These are phyloP conservation scores for Ginglymostoma cirratum DNA, from an alignment of 2,113 vertebrate species.

Conservation along the genomic window DNA sequence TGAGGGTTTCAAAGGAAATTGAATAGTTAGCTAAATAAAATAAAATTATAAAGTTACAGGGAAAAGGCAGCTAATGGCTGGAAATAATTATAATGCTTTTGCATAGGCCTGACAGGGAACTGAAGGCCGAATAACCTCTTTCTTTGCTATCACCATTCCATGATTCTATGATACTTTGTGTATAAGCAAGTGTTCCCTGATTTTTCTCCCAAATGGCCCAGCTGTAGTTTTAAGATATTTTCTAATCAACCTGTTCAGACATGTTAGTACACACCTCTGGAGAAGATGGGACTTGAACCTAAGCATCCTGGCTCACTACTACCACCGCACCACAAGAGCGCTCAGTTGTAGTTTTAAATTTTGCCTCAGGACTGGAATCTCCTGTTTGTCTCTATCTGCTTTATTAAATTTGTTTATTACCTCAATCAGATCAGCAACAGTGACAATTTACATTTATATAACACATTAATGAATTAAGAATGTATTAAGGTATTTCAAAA, in stretches of 20 bases:
- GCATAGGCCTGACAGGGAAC: neutral
- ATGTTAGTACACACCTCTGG: too few relatives aligned
- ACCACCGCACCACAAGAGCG: too few relatives aligned
- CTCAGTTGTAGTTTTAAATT: neutral
- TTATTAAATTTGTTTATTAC: neutral
- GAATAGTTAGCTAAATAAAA: neutral
- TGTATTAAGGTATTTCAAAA: neutral
- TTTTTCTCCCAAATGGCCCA: neutral
- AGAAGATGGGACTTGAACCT: too few relatives aligned
- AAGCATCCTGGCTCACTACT: too few relatives aligned
- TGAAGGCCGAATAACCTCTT: neutral
- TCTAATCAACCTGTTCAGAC: too few relatives aligned
- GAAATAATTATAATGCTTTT: too few relatives aligned
- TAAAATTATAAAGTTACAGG: neutral
- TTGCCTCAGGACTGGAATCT: neutral
- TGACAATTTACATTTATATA: neutral
- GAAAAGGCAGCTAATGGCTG: neutral
- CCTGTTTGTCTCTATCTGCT: neutral
- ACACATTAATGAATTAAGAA: neutral
- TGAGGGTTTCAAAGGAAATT: neutral
- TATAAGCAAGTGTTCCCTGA: neutral
- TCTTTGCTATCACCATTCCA: neutral
- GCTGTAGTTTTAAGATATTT: neutral
- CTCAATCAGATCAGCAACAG: neutral
- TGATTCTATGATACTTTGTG: neutral